A percentile compares a stretch with the other conserved stretches of the same genome.
Conservation (phyloP, 2,888 invertebrate species). For the Drosophila anomalata region DNA sequence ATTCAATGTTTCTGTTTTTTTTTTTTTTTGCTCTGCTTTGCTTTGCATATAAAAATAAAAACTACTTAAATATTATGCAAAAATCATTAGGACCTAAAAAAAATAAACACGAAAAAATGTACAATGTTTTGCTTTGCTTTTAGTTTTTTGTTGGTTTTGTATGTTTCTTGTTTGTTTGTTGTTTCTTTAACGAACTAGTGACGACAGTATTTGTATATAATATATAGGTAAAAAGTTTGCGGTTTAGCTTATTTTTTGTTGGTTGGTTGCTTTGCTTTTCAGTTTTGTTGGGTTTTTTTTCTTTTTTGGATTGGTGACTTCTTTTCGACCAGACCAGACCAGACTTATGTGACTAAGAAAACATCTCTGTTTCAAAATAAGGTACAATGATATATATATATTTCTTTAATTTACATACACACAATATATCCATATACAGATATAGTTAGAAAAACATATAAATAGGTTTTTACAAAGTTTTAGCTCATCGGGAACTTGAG, state of each 20-base stretch:
- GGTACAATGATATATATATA: slow-evolving; percentile 71
- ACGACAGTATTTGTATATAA: slow-evolving; percentile 49
- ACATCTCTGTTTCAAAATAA: slow-evolving; percentile 72
- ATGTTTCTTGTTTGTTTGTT: slow-evolving; percentile 15
- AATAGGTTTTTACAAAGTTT: slow-evolving; percentile 16
- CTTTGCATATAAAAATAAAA: slow-evolving; percentile 71
- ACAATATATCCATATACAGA: slow-evolving; percentile 22
- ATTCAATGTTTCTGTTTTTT: slow-evolving; percentile 51
- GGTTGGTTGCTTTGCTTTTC: slow-evolving; percentile 61
- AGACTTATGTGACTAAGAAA: slow-evolving; percentile 75
- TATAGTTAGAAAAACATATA: slow-evolving; percentile 26
- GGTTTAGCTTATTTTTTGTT: slow-evolving; percentile 30
- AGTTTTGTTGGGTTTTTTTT: slow-evolving; percentile 53
- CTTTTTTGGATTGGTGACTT: slow-evolving; percentile 61
- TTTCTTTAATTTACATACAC: slow-evolving; percentile 30
- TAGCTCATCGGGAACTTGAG: slow-evolving; percentile 31
- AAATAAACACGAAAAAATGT: slow-evolving; percentile 52
- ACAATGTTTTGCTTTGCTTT: slow-evolving; percentile 52
- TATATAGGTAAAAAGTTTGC: slow-evolving; percentile 36
- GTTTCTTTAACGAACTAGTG: slow-evolving; percentile 64
- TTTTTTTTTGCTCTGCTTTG: slow-evolving; percentile 50
- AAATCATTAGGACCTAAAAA: slow-evolving; percentile 55
- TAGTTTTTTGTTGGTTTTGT: slow-evolving; percentile 12
- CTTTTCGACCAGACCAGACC: slow-evolving; percentile 49
- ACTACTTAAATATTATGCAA: slow-evolving; percentile 75